Base-by-base conservation (phyloP, 2,797 vertebrate species). In the Chaunax sp. region DNA sequence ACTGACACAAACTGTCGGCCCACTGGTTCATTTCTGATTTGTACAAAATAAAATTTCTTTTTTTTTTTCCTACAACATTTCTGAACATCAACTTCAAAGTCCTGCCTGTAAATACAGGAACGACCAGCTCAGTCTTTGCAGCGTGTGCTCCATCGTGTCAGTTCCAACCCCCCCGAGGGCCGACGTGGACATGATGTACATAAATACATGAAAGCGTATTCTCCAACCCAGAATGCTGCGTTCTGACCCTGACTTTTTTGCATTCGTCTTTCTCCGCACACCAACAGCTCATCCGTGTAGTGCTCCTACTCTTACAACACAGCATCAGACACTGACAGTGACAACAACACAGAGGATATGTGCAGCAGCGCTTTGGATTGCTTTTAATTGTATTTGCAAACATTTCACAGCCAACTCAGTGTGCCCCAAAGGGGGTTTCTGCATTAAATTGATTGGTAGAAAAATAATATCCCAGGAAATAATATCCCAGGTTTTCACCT, bases 41-140 rank as follows among this genome's bases (percentile, higher is more conserved):
- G 35, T 85, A 83, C 70, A 19, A 64, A 87, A 84, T 83, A 85
- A 84, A 86, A 10, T 11, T 59, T 38, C 75, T 20, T 20, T 64
- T 75, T 69, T 55, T 15, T 33, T 35, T 53, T 52, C 25, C 25
- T n/a, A 60, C 16, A 51, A 49, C 58, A 22, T 23, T n/a, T 41
- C 33, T 8, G 3, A 58, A 50, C 19, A 19, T 44, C 3, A 52
- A 23, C 20, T 62, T 65, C 25, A 14, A 26, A 56, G 7, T 22
- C 13, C 1, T 47, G 45, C 19, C 25, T 67, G 35, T 53, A 23
- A 49, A 50, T 12, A 9, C 53, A 35, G 43, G 25, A 37, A 9
- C 12, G 33, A 50, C 50, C 41, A 3, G 45, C 38, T 69, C 35
- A 59, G 46, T 16, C 28, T 19, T 11, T 22, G 44, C 25, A 8